These are phyloP conservation scores for Hemistola chrysoprasaria DNA, from an alignment of 2,888 invertebrate species.

Conservation along the genomic window DNA sequence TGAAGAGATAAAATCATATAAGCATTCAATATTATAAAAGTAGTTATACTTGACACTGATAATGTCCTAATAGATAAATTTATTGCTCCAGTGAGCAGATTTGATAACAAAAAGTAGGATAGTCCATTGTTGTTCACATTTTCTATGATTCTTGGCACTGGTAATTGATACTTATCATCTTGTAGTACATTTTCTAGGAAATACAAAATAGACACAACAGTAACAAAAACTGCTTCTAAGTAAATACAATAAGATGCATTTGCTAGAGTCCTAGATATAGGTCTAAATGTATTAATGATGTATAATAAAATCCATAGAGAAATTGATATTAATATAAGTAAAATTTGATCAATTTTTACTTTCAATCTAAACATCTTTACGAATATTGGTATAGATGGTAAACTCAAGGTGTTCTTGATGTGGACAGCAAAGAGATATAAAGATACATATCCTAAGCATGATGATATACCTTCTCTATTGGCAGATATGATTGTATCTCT, in stretches of 20 bases:
- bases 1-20: conserved; percentile 77
- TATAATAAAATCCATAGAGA: conserved; percentile 70
- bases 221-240: conserved; percentile 85
- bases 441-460: conserved; percentile 91
- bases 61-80: conserved; percentile 88
- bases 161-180: conserved; percentile 40
- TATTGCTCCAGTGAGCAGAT: conserved; percentile 91
- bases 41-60: conserved; percentile 53
- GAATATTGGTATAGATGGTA: conserved; percentile 11
- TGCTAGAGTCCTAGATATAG: conserved; percentile 90
- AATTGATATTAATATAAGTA: conserved; percentile 31
- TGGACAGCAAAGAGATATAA: conserved; percentile 90
- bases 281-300: conserved; percentile 71
- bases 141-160: conserved; percentile 83
- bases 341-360: conserved; percentile 10
- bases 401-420: conserved; percentile 66
- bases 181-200: conserved; percentile 74
- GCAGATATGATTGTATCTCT: conserved; percentile 86
- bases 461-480: conserved; percentile 95
- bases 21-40: conserved; percentile 78
- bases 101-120: conserved; percentile 91
- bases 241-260: conserved; percentile 92
- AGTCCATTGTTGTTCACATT: conserved; percentile 92
- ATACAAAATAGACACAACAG: conserved; percentile 78
- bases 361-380: conserved; percentile 4